phyloP scores from a whole-genome alignment of 2,888 invertebrate genomes.

The Mallateleia sp. region DNA sequence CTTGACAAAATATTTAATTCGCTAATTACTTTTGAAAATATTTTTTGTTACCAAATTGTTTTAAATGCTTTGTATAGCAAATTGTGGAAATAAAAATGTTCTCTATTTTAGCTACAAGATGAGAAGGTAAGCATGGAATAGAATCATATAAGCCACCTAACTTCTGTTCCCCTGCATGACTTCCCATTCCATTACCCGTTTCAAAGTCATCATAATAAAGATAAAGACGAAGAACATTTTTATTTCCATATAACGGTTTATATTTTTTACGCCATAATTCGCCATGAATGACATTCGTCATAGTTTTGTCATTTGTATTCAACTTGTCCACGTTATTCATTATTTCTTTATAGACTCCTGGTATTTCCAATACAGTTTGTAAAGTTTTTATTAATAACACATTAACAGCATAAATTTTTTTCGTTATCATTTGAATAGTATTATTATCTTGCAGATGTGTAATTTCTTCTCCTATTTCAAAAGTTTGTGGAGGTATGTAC shows the following conservation, averaged over 20 bases:
- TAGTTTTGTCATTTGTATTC: not conserved
- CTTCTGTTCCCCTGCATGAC: not conserved
- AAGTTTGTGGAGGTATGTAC: slow-evolving; percentile 49
- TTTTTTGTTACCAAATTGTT: not conserved
- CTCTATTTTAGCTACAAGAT: slow-evolving; percentile 40
- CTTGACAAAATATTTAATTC: slow-evolving; percentile 41
- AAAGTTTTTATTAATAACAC: not conserved
- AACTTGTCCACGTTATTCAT: not conserved
- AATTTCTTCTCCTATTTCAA: slow-evolving; percentile 52
- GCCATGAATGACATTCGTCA: slow-evolving; percentile 15
- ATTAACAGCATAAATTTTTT: not conserved
- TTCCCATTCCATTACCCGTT: not conserved
- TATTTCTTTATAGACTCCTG: not conserved
- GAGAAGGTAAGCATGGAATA: not conserved
- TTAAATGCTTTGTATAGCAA: slow-evolving; percentile 49
- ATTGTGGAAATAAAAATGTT: slow-evolving; percentile 62
- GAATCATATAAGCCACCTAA: not conserved
- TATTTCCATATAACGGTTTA: not conserved
- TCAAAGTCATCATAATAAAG: not conserved
- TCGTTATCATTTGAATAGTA: not conserved
- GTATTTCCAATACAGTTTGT: not conserved
- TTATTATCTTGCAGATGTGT: not conserved
- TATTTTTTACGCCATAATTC: not conserved
- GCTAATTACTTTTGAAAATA: slow-evolving; percentile 57
- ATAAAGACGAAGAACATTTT: slow-evolving; percentile 32